These are phyloP conservation scores for Sesia bembeciformis DNA, from an alignment of 2,888 invertebrate genomes.

Conservation along the genomic window DNA sequence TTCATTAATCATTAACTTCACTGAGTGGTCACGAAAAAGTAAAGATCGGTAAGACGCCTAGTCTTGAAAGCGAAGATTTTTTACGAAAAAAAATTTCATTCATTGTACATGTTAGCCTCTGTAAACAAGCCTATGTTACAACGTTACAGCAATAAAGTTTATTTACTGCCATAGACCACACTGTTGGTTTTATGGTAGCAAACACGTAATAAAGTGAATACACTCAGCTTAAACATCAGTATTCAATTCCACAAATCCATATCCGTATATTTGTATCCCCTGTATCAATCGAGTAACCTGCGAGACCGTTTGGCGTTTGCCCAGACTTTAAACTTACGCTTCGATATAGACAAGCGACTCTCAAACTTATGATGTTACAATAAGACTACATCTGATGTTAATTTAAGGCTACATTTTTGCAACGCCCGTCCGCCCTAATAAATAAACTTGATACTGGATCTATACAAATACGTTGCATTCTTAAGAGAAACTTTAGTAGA, in stretches of 20 bases:
- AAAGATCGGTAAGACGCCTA: too few species aligned
- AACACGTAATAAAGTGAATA: neutral
- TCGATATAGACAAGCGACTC: neutral
- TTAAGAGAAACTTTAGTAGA: neutral
- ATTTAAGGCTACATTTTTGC: neutral
- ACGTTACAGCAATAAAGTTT: too few species aligned
- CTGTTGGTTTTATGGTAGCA: neutral
- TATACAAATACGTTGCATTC: neutral
- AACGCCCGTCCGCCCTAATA: neutral
- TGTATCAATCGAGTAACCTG: constrained; percentile 6
- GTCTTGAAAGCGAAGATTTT: too few species aligned
- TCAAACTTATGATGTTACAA: neutral
- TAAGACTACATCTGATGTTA: neutral
- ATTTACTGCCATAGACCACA: neutral
- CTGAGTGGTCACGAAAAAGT: too few species aligned
- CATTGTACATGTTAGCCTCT: too few species aligned
- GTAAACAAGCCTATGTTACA: too few species aligned
- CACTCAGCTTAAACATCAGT: neutral
- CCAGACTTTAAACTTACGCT: constrained; percentile 7
- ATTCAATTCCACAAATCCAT: neutral
- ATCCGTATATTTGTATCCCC: neutral
- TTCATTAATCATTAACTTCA: too few species aligned
- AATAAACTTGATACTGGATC: neutral
- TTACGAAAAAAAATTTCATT: too few species aligned
- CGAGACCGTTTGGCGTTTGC: constrained; percentile 20